A percentile compares a stretch with the other conserved stretches of the same genome.
These are phyloP conservation scores for Equus przewalskii DNA, from an alignment of 2,113 vertebrate species.

Conservation along the genomic window DNA sequence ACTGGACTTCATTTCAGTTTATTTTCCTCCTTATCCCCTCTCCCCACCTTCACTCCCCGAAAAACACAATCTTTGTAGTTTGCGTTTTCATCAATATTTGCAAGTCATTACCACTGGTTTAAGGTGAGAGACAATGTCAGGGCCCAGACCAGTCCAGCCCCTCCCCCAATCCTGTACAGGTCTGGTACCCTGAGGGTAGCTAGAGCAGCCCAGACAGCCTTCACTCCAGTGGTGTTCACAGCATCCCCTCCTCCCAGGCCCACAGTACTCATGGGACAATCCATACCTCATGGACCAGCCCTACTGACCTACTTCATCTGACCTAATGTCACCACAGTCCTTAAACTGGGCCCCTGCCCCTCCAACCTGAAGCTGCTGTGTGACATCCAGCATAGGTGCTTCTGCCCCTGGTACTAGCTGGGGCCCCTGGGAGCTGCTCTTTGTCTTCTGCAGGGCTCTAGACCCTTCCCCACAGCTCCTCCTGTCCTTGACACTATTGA, in stretches of 20 bases:
- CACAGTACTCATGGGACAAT: not conserved
- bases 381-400: slow-evolving; percentile 27
- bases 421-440: slow-evolving; percentile 22
- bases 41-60: slow-evolving; percentile 70
- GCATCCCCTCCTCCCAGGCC: not conserved
- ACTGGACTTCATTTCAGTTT: slow-evolving; percentile 89
- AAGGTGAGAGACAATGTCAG: slow-evolving; percentile 93
- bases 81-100: slow-evolving; percentile 89
- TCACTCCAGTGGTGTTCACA: not conserved
- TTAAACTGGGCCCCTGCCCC: not conserved
- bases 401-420: slow-evolving; percentile 60
- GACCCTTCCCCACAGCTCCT: not conserved
- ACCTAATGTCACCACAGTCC: not conserved
- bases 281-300: not conserved
- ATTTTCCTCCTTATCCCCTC: slow-evolving; percentile 86
- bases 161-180: not conserved
- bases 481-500: not conserved
- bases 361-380: not conserved
- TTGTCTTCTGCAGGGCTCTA: not conserved
- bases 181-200: not conserved
- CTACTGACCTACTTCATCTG: not conserved
- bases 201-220: not conserved
- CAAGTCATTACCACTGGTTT: slow-evolving; percentile 92
- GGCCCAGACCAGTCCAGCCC: slow-evolving; percentile 67
- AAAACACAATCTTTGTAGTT: slow-evolving; percentile 84